phyloP scores from a whole-genome alignment of 2,113 vertebrate species.

The Felis chaus region DNA sequence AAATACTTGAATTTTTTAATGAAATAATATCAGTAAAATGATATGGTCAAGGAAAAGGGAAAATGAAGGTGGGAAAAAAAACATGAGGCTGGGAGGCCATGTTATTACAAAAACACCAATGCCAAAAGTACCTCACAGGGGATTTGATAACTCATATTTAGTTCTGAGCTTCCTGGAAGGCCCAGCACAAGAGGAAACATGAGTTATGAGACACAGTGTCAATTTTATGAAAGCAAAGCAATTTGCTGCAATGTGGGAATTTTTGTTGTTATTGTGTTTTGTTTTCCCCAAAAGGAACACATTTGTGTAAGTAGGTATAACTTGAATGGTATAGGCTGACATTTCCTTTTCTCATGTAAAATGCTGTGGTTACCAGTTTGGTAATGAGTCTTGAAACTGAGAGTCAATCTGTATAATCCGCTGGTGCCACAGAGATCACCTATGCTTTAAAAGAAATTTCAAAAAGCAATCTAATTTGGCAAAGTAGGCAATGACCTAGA shows the following conservation, averaged over 20 bases:
- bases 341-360: constrained; percentile 2
- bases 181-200: neutral
- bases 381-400: neutral
- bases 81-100: neutral
- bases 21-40: neutral
- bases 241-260: neutral
- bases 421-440: neutral
- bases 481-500: neutral
- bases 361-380: neutral
- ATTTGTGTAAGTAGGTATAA: neutral
- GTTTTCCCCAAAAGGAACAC: neutral
- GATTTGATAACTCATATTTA: neutral
- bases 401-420: neutral
- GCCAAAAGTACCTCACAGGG: neutral
- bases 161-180: neutral
- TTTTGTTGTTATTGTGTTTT: neutral
- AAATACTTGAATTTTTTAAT: neutral
- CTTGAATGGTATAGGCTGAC: neutral
- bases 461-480: neutral
- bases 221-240: constrained; percentile 15
- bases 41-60: neutral
- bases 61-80: neutral
- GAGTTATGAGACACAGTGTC: neutral
- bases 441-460: neutral
- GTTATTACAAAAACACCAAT: neutral